Evolutionary conservation across 2,797 vertebrate genomes (phyloP).

Genomic region (Melanotaenia nigrans): DNA sequence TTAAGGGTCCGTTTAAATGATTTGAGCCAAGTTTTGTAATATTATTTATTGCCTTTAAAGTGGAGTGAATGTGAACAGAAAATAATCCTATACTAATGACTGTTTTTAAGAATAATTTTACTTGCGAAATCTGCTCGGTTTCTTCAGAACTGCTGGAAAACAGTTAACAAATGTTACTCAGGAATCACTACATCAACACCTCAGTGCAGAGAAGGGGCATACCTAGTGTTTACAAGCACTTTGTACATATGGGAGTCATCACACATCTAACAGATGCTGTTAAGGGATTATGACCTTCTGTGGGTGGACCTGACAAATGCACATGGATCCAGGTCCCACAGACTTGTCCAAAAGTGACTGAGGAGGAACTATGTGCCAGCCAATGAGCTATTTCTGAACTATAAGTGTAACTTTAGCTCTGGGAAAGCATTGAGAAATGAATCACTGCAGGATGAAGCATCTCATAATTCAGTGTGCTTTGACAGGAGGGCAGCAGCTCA

Average conservation of each 20-base stretch:
- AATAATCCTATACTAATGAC: not conserved
- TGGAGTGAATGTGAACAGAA: not conserved
- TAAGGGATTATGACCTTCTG: not conserved
- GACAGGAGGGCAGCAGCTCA: too few relatives aligned
- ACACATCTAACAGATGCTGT: not conserved
- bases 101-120: not conserved
- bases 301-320: not conserved
- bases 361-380: not conserved
- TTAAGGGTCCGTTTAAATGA: not conserved
- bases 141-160: not conserved
- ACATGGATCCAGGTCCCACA: not conserved
- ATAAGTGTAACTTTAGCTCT: not conserved
- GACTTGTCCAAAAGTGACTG: not conserved
- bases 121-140: not conserved
- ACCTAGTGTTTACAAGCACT: not conserved
- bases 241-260: constrained; percentile 1
- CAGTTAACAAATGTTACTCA: not conserved
- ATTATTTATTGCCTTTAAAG: not conserved
- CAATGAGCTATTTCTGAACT: not conserved
- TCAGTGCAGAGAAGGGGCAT: not conserved
- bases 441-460: too few relatives aligned
- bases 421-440: not conserved
- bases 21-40: not conserved
- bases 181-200: not conserved
- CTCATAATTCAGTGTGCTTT: too few relatives aligned